Percentiles rank a stretch among this genome's conserved stretches.
These are phyloP conservation scores for Galagoides demidoff DNA, from an alignment of 2,797 vertebrate species.

Conservation along the genomic window DNA sequence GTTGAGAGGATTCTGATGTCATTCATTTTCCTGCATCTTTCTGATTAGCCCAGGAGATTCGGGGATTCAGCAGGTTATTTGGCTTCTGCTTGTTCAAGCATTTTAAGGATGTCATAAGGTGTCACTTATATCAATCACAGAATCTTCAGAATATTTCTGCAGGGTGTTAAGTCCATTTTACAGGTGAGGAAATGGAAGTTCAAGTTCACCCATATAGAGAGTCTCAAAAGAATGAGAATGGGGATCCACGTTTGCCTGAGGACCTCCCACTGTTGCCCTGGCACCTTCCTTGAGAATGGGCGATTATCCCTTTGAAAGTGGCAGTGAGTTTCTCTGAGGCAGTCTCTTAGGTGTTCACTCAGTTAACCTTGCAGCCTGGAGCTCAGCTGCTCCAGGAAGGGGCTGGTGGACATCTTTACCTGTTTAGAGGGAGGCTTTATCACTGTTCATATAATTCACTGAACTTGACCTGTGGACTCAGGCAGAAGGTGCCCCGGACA, in stretches of 20 bases:
- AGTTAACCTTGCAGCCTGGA: not conserved
- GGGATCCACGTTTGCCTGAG: not conserved
- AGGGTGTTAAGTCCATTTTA: not conserved
- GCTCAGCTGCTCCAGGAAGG: not conserved
- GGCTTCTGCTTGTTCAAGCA: not conserved
- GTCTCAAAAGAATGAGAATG: not conserved
- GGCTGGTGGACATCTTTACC: not conserved
- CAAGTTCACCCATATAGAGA: not conserved
- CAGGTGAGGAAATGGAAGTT: not conserved
- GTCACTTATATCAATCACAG: not conserved
- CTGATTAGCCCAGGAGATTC: not conserved
- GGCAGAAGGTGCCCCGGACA: not conserved
- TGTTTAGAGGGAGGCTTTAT: not conserved
- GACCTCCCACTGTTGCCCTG: not conserved
- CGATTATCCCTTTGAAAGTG: not conserved
- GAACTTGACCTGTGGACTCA: constrained; percentile 16
- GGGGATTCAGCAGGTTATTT: not conserved
- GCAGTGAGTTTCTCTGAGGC: not conserved
- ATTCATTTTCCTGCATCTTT: not conserved
- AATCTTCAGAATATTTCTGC: not conserved
- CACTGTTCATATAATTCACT: not conserved
- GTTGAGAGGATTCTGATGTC: not conserved
- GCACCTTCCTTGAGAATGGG: not conserved
- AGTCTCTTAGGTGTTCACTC: not conserved
- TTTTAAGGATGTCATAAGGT: not conserved